Percentiles rank a stretch among this genome's conserved stretches.
These are phyloP conservation scores for Ametastegia equiseti DNA, from an alignment of 2,888 invertebrate species.

Conservation along the genomic window DNA sequence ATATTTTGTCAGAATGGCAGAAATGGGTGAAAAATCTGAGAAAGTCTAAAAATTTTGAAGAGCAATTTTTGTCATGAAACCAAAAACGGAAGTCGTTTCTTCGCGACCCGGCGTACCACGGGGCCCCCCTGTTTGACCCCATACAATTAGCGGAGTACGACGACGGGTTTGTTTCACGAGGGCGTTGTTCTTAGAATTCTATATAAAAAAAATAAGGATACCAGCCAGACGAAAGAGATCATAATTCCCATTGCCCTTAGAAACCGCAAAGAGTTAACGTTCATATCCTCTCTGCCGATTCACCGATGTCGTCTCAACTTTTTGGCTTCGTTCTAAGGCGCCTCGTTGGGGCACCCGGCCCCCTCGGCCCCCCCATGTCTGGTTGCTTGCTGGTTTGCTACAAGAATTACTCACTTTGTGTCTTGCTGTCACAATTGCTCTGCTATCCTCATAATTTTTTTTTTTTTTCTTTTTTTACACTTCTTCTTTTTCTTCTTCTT, in stretches of 20 bases:
- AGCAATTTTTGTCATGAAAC: background rate
- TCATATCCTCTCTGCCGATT: slow-evolving; percentile 46
- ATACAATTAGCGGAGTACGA: slow-evolving; percentile 21
- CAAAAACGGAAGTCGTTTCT: slow-evolving; percentile 1
- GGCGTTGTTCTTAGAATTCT: slow-evolving; percentile 42
- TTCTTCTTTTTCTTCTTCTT: background rate
- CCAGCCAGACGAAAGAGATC: slow-evolving; percentile 53
- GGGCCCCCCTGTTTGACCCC: slow-evolving; percentile 36
- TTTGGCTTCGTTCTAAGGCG: slow-evolving; percentile 31
- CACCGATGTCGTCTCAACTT: slow-evolving; percentile 45
- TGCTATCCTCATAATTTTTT: background rate
- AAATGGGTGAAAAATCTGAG: background rate
- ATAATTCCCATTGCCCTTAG: slow-evolving; percentile 53
- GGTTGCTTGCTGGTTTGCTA: background rate
- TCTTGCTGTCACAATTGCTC: background rate
- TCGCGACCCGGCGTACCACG: background rate
- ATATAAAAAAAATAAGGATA: slow-evolving; percentile 54
- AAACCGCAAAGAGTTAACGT: slow-evolving; percentile 54
- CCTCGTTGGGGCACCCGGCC: background rate
- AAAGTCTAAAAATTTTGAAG: background rate
- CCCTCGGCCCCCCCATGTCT: slow-evolving; percentile 17
- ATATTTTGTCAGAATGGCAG: background rate
- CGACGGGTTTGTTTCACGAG: slow-evolving; percentile 2
- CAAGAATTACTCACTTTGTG: slow-evolving; percentile 34
- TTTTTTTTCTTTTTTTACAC: background rate